These are phyloP conservation scores for Agrochola lota DNA, from an alignment of 2,888 invertebrate genomes.

Conservation along the genomic window DNA sequence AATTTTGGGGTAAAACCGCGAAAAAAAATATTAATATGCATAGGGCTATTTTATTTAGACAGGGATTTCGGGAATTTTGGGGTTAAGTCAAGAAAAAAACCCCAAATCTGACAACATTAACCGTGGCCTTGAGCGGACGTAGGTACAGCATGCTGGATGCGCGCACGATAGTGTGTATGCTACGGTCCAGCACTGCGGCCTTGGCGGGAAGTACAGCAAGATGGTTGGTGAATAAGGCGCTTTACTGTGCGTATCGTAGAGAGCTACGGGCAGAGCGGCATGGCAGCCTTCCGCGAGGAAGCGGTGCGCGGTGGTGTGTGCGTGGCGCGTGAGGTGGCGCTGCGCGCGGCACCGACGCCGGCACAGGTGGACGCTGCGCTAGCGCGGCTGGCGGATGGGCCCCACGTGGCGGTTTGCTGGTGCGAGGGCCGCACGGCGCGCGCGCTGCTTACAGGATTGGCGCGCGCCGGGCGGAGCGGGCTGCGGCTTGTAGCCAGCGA, in stretches of 20 bases:
- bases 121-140: no score
- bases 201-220: no score
- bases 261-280: constrained; percentile 94
- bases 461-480: constrained; percentile 89
- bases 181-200: no score
- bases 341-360: constrained; percentile 71
- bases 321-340: constrained; percentile 91
- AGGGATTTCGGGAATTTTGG: no score
- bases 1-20: no score
- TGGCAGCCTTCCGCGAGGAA: constrained; percentile 93
- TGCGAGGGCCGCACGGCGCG: constrained; percentile 94
- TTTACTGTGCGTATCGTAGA: constrained; percentile 82
- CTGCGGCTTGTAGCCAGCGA: constrained; percentile 92
- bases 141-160: no score
- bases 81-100: no score
- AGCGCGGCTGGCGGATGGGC: constrained; percentile 82
- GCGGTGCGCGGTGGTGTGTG: constrained; percentile 93
- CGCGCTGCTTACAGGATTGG: constrained; percentile 91
- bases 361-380: constrained; percentile 79
- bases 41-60: no score
- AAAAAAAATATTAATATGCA: no score
- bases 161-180: no score
- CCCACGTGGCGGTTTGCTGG: constrained; percentile 93
- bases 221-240: no score
- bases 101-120: no score